Percentiles rank a stretch among this genome's conserved stretches.
phyloP scores from a whole-genome alignment of 2,797 vertebrate species.

The Rousettus madagascariensis region DNA sequence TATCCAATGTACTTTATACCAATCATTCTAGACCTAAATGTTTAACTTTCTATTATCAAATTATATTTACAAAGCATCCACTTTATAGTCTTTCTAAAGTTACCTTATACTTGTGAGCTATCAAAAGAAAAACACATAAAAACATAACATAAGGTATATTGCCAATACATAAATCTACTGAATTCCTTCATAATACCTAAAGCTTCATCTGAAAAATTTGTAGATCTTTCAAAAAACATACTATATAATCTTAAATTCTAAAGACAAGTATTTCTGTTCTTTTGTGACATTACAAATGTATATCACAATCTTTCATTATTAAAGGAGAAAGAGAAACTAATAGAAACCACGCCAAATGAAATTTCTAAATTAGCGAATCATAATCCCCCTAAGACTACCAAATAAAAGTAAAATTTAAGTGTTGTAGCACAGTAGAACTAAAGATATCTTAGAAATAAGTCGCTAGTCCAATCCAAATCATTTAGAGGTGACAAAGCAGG shows the following conservation, averaged over 20 bases:
- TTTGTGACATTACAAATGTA: background rate
- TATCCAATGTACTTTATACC: slow-evolving; percentile 62
- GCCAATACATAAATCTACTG: background rate
- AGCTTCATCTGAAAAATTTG: slow-evolving; percentile 16
- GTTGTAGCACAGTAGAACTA: background rate
- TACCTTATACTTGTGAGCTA: background rate
- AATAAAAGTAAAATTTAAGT: slow-evolving; percentile 1
- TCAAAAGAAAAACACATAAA: slow-evolving; percentile 7
- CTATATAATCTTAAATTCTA: background rate
- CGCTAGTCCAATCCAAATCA: background rate
- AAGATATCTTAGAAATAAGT: background rate
- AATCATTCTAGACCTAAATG: slow-evolving; percentile 70
- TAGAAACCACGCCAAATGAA: background rate
- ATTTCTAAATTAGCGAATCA: background rate
- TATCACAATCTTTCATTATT: background rate
- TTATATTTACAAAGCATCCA: slow-evolving; percentile 18
- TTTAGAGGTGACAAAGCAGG: background rate
- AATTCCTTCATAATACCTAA: background rate
- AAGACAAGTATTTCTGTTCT: background rate
- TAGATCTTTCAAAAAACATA: background rate
- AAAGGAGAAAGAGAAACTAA: background rate
- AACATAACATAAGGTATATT: background rate
- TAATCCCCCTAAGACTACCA: background rate
- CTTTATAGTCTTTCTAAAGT: background rate
- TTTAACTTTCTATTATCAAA: slow-evolving; percentile 14